Percentiles rank a stretch among this genome's conserved stretches.
Conservation (phyloP, 2,888 invertebrate species). For the Lypha dubia region DNA sequence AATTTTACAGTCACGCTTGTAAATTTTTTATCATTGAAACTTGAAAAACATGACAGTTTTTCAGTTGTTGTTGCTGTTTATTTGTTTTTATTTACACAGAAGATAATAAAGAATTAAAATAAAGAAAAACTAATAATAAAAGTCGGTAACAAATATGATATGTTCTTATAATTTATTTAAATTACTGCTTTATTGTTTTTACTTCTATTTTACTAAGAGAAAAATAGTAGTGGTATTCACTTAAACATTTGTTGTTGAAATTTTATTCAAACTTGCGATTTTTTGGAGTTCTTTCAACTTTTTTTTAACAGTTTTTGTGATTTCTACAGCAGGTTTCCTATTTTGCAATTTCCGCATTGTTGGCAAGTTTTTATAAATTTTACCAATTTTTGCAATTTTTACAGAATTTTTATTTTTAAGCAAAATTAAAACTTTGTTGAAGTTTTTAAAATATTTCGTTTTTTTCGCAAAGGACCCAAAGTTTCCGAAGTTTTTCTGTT, state of each 20-base stretch:
- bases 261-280: too few relatives aligned
- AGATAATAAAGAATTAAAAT: slow-evolving; percentile 27
- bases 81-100: slow-evolving; percentile 20
- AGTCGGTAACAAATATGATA: slow-evolving; percentile 30
- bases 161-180: slow-evolving; percentile 44
- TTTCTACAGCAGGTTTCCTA: too few relatives aligned
- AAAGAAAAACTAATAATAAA: slow-evolving; percentile 41
- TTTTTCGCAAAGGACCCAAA: too few relatives aligned
- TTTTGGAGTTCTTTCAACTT: too few relatives aligned
- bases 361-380: too few relatives aligned
- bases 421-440: too few relatives aligned
- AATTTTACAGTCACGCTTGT: slow-evolving; percentile 51
- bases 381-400: too few relatives aligned
- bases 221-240: slow-evolving; percentile 9
- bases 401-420: too few relatives aligned
- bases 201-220: neutral
- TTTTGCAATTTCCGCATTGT: too few relatives aligned
- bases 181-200: slow-evolving; percentile 16
- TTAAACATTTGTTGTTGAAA: neutral
- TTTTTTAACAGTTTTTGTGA: too few relatives aligned
- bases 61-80: slow-evolving; percentile 25
- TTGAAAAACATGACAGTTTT: slow-evolving; percentile 48
- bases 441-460: too few relatives aligned
- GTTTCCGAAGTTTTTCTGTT: too few relatives aligned
- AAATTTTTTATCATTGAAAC: slow-evolving; percentile 39